phyloP scores from a whole-genome alignment of 2,113 vertebrate genomes.

The Hyla sarda region DNA sequence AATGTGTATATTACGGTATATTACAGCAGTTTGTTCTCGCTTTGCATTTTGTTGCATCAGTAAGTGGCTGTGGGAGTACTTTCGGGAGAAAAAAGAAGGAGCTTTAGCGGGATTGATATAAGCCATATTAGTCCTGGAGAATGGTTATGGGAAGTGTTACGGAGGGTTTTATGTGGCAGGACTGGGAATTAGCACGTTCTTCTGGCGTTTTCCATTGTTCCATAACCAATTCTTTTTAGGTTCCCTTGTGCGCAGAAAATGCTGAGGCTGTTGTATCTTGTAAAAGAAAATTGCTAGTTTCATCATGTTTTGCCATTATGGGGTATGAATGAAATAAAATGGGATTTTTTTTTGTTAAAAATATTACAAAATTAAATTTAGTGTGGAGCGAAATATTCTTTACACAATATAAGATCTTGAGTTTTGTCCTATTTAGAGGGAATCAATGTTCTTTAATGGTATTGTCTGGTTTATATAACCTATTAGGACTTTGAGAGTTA shows the following conservation, averaged over 20 bases:
- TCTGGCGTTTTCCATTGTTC: slow-evolving; percentile 1
- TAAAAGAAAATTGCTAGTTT: slow-evolving; percentile 15
- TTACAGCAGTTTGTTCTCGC: slow-evolving; percentile 6
- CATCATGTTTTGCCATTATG: neutral
- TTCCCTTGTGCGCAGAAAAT: neutral
- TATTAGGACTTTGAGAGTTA: too few relatives aligned
- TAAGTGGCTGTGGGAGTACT: slow-evolving; percentile 47
- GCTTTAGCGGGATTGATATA: slow-evolving; percentile 44
- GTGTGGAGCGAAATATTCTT: neutral
- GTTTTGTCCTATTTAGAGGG: neutral
- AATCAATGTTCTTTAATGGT: too few relatives aligned
- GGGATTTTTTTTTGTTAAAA: neutral
- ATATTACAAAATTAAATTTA: neutral
- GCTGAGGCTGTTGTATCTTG: slow-evolving; percentile 4
- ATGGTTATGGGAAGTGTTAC: slow-evolving; percentile 28
- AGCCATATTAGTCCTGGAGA: slow-evolving; percentile 37
- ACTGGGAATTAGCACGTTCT: slow-evolving; percentile 36
- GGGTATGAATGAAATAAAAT: neutral
- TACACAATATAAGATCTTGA: neutral
- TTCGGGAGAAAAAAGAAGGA: slow-evolving; percentile 29
- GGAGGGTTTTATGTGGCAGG: slow-evolving; percentile 36
- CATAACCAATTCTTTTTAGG: slow-evolving; percentile 37
- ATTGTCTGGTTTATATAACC: too few relatives aligned
- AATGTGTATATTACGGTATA: slow-evolving; percentile 11
- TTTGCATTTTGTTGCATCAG: slow-evolving; percentile 43